Evolutionary conservation across 2,113 vertebrate species (phyloP), one percentile per base, ranked within the genome.

Genomic region (Ptychochromis oligacanthus): DNA sequence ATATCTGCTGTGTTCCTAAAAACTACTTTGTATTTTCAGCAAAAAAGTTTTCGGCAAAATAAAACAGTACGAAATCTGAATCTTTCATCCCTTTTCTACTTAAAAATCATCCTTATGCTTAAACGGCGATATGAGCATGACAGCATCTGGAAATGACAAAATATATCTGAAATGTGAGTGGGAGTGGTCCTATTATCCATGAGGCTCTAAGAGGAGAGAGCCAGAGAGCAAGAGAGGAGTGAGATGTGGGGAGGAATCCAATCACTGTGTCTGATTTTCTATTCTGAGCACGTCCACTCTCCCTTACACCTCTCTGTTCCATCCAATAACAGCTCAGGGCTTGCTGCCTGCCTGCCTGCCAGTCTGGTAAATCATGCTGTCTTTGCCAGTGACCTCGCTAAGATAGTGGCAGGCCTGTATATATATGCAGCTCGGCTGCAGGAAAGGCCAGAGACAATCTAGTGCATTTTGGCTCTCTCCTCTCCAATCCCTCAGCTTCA

Each of bases 351-450:
- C 84, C 86, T 88, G 81, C 91, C 92, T 90, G 92, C 89, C 89
- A 88, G 89, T 88, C 91, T 93, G 92, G 84, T 93, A 94, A 94
- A 94, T 94, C 92, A 94, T 75, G 87, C 82, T 14, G 93, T 91
- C 94, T 94, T 92, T 93, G 88, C 90, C 85, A 85, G 87, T 92
- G 91, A 94, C 90, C 92, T 93, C 89, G 62, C 90, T 78, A 81
- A 91, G 87, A 91, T 85, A 92, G 92, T 86, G 89, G 84, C 87
- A 89, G 81, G 87, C 84, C 81, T 79, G 75, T 77, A 82, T 88
- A 78, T 79, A 81, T 70, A 54, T 84, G 79, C 67, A 87, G 75
- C 67, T 81, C 11, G 59, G 83, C 86, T 92, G 80, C 81, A 90
- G 87, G 80, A 88, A 85, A 88, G 90, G 85, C 84, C 82, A 90